A percentile compares a stretch with the other conserved stretches of the same genome.
phyloP scores from a whole-genome alignment of 2,113 vertebrate genomes.

The Cervus canadensis region DNA sequence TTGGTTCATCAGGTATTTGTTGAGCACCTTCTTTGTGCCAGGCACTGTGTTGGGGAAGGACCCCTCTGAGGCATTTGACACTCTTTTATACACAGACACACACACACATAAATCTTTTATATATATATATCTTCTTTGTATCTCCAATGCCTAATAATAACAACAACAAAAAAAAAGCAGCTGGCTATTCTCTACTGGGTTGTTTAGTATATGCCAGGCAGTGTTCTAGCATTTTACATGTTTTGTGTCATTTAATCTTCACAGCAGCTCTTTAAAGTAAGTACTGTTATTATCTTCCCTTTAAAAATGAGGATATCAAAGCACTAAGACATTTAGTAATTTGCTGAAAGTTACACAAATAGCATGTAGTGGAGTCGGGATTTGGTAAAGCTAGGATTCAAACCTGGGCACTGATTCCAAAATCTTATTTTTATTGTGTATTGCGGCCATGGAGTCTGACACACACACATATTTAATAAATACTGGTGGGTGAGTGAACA shows the following conservation, averaged over 20 bases:
- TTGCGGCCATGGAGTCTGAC: not conserved
- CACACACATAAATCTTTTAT: not conserved
- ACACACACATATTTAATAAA: not conserved
- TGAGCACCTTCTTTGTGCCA: not conserved
- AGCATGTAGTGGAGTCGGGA: not conserved
- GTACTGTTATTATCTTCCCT: not conserved
- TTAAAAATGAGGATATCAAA: not conserved
- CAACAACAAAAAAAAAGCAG: not conserved
- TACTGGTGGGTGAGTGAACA: not conserved
- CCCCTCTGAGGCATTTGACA: not conserved
- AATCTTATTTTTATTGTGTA: not conserved
- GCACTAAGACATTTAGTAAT: not conserved
- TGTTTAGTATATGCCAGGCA: not conserved
- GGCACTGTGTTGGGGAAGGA: not conserved
- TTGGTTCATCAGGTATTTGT: not conserved
- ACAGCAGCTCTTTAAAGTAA: not conserved
- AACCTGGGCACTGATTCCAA: not conserved
- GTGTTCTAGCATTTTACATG: not conserved
- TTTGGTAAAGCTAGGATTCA: not conserved
- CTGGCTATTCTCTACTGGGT: not conserved
- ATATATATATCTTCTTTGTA: not conserved
- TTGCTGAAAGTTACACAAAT: not conserved
- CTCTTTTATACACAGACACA: not conserved
- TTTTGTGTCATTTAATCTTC: not conserved
- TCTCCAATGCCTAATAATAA: not conserved